Conservation (phyloP, 2,888 invertebrate genomes). For the Hartigia nigra region DNA sequence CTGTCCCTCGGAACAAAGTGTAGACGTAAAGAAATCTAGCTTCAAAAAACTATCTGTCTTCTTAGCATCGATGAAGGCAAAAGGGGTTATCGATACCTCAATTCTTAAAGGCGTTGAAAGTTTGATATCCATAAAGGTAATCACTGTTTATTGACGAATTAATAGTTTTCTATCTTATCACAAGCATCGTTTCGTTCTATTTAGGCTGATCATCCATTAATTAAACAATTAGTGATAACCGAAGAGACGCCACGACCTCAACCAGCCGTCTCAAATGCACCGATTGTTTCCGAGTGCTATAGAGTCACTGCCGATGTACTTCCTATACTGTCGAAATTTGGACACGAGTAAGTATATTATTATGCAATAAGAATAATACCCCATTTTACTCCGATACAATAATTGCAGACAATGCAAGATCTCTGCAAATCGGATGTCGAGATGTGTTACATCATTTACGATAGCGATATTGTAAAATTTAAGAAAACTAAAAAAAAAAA, state of each 20-base stretch:
- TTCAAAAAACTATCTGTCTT: conserved; percentile 91
- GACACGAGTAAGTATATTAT: conserved; percentile 66
- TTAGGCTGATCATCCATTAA: conserved; percentile 69
- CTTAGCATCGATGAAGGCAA: conserved; percentile 76
- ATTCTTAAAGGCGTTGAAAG: conserved; percentile 84
- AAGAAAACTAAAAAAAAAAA: not conserved
- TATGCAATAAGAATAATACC: conserved; percentile 16
- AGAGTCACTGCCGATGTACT: conserved; percentile 76
- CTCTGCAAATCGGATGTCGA: conserved; percentile 10
- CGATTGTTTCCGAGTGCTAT: conserved; percentile 75
- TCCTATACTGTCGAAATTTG: conserved; percentile 72
- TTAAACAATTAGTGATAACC: conserved; percentile 66
- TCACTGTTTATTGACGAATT: not conserved
- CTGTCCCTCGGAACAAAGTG: conserved; percentile 75
- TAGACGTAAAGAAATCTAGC: conserved; percentile 90
- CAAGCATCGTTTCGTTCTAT: conserved; percentile 22
- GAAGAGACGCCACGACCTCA: conserved; percentile 49
- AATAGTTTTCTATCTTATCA: not conserved
- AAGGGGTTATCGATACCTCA: conserved; percentile 56
- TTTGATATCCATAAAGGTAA: conserved; percentile 73
- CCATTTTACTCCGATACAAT: not conserved
- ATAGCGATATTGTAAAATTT: not conserved
- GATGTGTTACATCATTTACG: not conserved
- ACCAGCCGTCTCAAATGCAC: conserved; percentile 61
- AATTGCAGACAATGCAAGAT: conserved; percentile 13